A percentile compares a stretch with the other conserved stretches of the same genome.
phyloP scores from a whole-genome alignment of 1,140 invertebrate genomes.

The Hylyphantes graminicola region DNA sequence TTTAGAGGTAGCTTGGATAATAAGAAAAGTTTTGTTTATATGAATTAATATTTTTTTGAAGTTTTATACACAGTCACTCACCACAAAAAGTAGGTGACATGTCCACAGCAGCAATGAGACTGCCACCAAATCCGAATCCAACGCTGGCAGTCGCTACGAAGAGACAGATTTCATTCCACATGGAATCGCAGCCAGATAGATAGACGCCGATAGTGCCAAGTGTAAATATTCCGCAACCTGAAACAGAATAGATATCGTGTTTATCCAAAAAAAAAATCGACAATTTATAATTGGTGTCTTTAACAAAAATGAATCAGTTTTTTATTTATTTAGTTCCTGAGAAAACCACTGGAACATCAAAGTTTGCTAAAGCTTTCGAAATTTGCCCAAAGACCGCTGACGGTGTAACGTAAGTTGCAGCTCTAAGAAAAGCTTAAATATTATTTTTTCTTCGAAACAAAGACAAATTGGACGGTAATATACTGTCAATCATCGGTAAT shows the following conservation, averaged over 20 bases:
- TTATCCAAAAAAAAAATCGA: no score
- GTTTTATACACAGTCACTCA: background rate
- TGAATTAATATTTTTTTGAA: no score
- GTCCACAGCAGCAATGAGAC: constrained; percentile 50
- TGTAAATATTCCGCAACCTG: constrained; percentile 36
- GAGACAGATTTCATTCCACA: constrained; percentile 32
- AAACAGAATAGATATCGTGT: background rate
- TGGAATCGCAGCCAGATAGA: constrained; percentile 44
- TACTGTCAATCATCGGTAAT: no score
- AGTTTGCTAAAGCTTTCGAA: no score
- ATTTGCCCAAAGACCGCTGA: background rate
- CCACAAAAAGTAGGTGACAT: constrained; percentile 51
- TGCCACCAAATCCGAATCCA: constrained; percentile 55
- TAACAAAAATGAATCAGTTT: no score
- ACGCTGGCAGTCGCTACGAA: constrained; percentile 50
- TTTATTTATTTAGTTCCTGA: background rate
- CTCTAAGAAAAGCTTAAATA: background rate
- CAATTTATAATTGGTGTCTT: no score
- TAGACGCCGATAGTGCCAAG: constrained; percentile 48
- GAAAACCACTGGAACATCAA: background rate
- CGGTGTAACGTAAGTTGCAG: background rate
- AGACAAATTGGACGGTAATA: no score
- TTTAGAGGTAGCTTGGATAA: no score
- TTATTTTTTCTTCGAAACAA: no score
- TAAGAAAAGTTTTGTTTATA: no score